These are phyloP conservation scores for Oryzias woworae DNA, from an alignment of 2,113 vertebrate genomes.

Conservation along the genomic window DNA sequence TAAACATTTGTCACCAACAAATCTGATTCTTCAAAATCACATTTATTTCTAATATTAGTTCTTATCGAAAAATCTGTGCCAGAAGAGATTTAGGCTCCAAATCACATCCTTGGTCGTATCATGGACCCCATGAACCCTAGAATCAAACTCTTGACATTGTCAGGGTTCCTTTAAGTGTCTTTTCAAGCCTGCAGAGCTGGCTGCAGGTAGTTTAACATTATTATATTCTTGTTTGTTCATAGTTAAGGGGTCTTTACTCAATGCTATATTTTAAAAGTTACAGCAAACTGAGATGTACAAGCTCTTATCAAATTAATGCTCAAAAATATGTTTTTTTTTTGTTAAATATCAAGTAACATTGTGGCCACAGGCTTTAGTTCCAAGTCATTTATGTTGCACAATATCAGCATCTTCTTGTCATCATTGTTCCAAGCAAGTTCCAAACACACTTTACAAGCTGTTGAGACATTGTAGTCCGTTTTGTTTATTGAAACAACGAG, in stretches of 20 bases:
- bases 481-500: constrained; percentile 71
- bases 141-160: constrained; percentile 50
- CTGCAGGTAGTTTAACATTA: constrained; percentile 35
- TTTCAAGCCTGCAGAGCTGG: constrained; percentile 9
- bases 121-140: constrained; percentile 24
- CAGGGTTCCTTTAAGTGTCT: constrained; percentile 31
- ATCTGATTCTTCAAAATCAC: no score
- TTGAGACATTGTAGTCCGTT: constrained; percentile 63
- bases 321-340: constrained; percentile 55
- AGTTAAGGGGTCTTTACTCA: constrained; percentile 34
- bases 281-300: constrained; percentile 38
- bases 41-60: no score
- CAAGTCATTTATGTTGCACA: constrained; percentile 62
- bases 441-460: constrained; percentile 70
- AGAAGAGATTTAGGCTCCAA: no score
- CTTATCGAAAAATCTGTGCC: no score
- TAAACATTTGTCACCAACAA: no score
- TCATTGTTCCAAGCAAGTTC: constrained; percentile 56
- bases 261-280: constrained; percentile 44
- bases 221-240: constrained; percentile 12
- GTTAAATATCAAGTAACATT: constrained; percentile 64
- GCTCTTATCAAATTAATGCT: constrained; percentile 56
- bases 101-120: no score
- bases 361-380: constrained; percentile 44
- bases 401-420: constrained; percentile 50